Evolutionary conservation across 2,888 invertebrate genomes (phyloP), one percentile per base, ranked within the genome.

Genomic region (Nebria salina): DNA sequence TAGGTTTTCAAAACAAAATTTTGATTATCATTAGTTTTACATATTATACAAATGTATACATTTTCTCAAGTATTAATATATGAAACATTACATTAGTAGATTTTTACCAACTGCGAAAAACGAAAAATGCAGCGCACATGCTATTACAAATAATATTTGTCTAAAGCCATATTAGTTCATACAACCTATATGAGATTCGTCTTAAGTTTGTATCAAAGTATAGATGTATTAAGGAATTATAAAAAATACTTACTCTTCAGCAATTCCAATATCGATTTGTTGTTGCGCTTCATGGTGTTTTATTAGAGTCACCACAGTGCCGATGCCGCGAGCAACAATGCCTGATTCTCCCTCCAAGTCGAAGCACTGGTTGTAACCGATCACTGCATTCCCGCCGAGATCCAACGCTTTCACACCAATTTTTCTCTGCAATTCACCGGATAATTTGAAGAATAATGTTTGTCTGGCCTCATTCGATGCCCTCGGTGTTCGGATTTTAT

Each of bases 401-500:
- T 97, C 97, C 0, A 97, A 91, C 3, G 97, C 97, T 88, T 98
- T 98, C 0, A 98, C 88, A 0, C 98, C 98, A 85, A 98, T 97
- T 87, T 96, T 95, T 43, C 98, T 91, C 88, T 98, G 97, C 7
- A 98, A 91, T 91, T 98, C 97, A 81, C 98, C 98, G 75, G 97
- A 97, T 13, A 99, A 91, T 88, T 98, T 98, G 77, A 97, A 95
- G 89, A 99, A 98, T 26, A 98, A 93, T 0, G 97, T 96, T 90
- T 99, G 99, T 65, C 99, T 90, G 0, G 98, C 98, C 90, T 99
- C 99, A 88, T 99, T 99, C 1, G 98, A 98, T 0, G 98, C 98
- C 78, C 99, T 90, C 0, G 98, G 98, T 0, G 98, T 98, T 83
- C 99, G 92, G 85, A 99, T 98, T 91, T 98, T 98, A 89, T 99